Conservation (phyloP, 1,140 invertebrate species). For the Drosophila watanabei region DNA sequence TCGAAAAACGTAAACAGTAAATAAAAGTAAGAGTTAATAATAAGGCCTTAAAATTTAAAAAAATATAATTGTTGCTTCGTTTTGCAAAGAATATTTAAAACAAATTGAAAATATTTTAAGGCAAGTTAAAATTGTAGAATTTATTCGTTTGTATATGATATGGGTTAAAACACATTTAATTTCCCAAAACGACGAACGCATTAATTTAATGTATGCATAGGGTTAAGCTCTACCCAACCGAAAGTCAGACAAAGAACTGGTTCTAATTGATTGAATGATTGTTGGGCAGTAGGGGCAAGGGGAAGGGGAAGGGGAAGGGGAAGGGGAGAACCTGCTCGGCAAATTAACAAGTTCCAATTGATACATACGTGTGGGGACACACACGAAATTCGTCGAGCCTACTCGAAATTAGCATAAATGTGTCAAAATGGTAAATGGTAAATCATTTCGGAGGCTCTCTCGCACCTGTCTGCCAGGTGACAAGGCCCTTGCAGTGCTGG, state of each 20-base stretch:
- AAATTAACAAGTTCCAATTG: conserved; percentile 79
- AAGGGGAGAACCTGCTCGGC: conserved; percentile 63
- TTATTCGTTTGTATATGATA: neutral
- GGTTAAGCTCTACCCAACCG: conserved; percentile 8
- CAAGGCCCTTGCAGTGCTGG: conserved; percentile 29
- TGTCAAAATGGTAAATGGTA: conserved; percentile 53
- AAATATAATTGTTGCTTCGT: neutral
- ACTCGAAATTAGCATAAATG: conserved; percentile 48
- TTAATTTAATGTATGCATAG: conserved; percentile 1
- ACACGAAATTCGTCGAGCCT: conserved; percentile 48
- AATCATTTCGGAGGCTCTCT: conserved; percentile 31
- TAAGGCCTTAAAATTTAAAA: too few species aligned
- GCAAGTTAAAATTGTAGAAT: neutral
- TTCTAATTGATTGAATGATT: conserved; percentile 54
- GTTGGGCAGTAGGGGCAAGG: conserved; percentile 8
- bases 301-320: conserved; percentile 35
- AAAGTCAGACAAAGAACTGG: conserved; percentile 37
- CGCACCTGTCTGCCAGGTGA: conserved; percentile 23
- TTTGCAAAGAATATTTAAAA: neutral
- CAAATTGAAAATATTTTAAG: neutral
- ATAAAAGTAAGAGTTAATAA: too few species aligned
- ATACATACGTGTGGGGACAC: conserved; percentile 46
- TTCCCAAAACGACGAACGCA: neutral
- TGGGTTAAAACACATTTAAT: neutral
- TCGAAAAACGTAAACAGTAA: too few species aligned